Evolutionary conservation across 2,113 vertebrate genomes (phyloP).

Genomic region (Zapornia atra): DNA sequence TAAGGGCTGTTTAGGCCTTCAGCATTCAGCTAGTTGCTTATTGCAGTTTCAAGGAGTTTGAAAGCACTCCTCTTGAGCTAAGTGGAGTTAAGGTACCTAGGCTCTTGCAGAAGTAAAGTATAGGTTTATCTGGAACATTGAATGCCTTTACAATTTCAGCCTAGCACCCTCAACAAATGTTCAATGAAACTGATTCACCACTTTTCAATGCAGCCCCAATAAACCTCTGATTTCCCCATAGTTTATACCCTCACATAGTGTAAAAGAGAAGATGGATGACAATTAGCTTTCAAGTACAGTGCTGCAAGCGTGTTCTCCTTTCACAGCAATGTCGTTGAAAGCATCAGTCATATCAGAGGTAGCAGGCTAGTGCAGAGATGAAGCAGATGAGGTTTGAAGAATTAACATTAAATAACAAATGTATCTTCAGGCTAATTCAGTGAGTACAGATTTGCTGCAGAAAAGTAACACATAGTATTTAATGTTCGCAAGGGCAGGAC

Average conservation of each 20-base stretch:
- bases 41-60: background rate
- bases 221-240: background rate
- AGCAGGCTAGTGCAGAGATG: background rate
- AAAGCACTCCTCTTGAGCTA: background rate
- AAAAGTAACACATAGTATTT: background rate
- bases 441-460: background rate
- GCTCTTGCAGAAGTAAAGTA: background rate
- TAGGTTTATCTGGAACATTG: background rate
- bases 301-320: background rate
- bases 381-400: constrained; percentile 17
- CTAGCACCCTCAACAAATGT: background rate
- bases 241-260: background rate
- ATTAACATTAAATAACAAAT: background rate
- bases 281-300: background rate
- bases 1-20: background rate
- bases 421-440: background rate
- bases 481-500: background rate
- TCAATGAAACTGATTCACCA: background rate
- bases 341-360: background rate
- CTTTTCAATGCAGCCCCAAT: background rate
- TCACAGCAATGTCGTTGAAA: background rate
- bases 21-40: background rate
- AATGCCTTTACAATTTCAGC: background rate
- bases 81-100: background rate
- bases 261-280: background rate